Conservation (phyloP, 1,140 invertebrate species). For the Bombus superbus region DNA sequence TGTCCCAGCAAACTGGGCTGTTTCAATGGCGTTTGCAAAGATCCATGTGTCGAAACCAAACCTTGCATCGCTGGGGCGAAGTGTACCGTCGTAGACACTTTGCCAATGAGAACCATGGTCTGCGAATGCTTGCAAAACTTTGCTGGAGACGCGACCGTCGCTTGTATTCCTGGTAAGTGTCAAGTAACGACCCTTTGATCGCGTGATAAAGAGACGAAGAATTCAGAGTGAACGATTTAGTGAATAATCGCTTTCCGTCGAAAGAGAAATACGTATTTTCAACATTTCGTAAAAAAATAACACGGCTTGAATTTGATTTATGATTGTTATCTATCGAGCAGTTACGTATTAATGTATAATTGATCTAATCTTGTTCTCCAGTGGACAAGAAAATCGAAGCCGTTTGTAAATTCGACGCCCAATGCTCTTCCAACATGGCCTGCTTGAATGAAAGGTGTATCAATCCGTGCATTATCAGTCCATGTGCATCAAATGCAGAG, state of each 20-base stretch:
- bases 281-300: no score
- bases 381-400: conserved; percentile 81
- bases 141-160: conserved; percentile 91
- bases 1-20: conserved; percentile 93
- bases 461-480: conserved; percentile 90
- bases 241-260: not conserved
- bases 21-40: conserved; percentile 90
- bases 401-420: conserved; percentile 87
- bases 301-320: no score
- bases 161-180: conserved; percentile 89
- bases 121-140: conserved; percentile 92
- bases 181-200: not conserved
- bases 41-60: conserved; percentile 90
- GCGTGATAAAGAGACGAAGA: not conserved
- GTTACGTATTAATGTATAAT: not conserved
- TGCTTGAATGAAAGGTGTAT: conserved; percentile 90
- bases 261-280: no score
- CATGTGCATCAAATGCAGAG: conserved; percentile 91
- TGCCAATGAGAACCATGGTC: conserved; percentile 93
- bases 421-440: conserved; percentile 87
- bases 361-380: conserved; percentile 39
- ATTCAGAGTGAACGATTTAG: not conserved
- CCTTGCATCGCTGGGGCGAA: conserved; percentile 92
- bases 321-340: no score
- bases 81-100: conserved; percentile 91